Percentiles rank a stretch among this genome's conserved stretches.
phyloP scores from a whole-genome alignment of 1,140 invertebrate species.

The Gonioctena quinquepunctata region DNA sequence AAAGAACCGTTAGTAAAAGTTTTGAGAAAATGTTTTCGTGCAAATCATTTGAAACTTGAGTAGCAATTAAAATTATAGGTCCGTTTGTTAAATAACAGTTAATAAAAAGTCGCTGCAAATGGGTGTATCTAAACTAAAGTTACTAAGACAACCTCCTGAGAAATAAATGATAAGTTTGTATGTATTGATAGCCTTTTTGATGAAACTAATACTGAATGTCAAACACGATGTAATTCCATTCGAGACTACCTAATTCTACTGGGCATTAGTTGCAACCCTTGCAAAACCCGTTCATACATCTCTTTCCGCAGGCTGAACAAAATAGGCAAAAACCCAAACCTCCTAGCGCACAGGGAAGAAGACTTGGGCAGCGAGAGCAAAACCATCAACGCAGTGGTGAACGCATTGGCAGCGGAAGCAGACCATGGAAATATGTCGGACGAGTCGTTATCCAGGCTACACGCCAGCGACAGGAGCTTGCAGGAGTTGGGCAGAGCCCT shows the following conservation, averaged over 20 bases:
- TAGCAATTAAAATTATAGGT: too few species aligned
- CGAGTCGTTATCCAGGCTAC: constrained; percentile 69
- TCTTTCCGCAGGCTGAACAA: constrained; percentile 80
- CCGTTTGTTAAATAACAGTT: too few species aligned
- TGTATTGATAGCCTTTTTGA: too few species aligned
- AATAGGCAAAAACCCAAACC: constrained; percentile 97
- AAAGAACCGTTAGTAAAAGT: too few species aligned
- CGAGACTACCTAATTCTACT: neutral
- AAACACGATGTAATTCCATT: too few species aligned
- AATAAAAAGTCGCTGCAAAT: too few species aligned
- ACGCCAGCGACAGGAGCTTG: constrained; percentile 66
- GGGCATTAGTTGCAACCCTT: neutral
- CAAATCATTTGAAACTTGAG: too few species aligned
- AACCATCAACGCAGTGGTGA: constrained; percentile 89
- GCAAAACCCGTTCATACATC: neutral
- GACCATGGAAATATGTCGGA: constrained; percentile 78
- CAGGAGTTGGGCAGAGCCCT: constrained; percentile 70
- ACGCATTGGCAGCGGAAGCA: constrained; percentile 84
- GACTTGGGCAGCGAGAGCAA: constrained; percentile 86
- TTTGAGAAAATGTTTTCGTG: too few species aligned
- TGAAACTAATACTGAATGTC: too few species aligned
- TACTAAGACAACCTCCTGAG: too few species aligned
- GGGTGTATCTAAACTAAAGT: too few species aligned
- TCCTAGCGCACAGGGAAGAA: constrained; percentile 90
- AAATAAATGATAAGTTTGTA: too few species aligned